These are phyloP conservation scores for Cotesia chilonis DNA, from an alignment of 1,140 invertebrate species.

Conservation along the genomic window DNA sequence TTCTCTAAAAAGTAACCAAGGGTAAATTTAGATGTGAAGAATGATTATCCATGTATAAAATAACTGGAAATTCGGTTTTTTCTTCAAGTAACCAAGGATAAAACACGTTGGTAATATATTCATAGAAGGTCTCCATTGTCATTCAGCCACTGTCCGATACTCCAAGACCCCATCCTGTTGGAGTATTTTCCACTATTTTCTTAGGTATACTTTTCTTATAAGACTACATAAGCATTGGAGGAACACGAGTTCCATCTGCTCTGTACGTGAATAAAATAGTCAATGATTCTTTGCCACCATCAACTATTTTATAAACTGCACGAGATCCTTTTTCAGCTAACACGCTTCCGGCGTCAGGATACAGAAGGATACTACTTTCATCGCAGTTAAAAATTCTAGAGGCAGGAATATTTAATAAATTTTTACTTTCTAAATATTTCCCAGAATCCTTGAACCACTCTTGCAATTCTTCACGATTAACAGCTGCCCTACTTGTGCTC, in stretches of 20 bases:
- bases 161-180: too few species aligned
- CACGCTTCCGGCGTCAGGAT: conserved; percentile 46
- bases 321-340: conserved; percentile 49
- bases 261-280: conserved; percentile 46
- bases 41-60: too few species aligned
- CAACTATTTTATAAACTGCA: conserved; percentile 50
- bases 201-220: conserved; percentile 24
- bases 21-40: too few species aligned
- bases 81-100: too few species aligned
- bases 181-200: too few species aligned
- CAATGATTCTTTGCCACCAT: conserved; percentile 43
- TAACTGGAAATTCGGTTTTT: too few species aligned
- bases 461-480: neutral
- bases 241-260: conserved; percentile 40
- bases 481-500: neutral
- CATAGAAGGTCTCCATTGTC: too few species aligned
- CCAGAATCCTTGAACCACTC: neutral
- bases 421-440: neutral
- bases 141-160: too few species aligned
- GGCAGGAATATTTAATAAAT: neutral
- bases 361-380: conserved; percentile 51
- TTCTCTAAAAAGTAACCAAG: too few species aligned
- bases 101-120: too few species aligned
- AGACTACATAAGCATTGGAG: conserved; percentile 45
- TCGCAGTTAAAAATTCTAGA: conserved; percentile 50